phyloP scores from a whole-genome alignment of 1,140 invertebrate genomes.

The Arion vulgaris region DNA sequence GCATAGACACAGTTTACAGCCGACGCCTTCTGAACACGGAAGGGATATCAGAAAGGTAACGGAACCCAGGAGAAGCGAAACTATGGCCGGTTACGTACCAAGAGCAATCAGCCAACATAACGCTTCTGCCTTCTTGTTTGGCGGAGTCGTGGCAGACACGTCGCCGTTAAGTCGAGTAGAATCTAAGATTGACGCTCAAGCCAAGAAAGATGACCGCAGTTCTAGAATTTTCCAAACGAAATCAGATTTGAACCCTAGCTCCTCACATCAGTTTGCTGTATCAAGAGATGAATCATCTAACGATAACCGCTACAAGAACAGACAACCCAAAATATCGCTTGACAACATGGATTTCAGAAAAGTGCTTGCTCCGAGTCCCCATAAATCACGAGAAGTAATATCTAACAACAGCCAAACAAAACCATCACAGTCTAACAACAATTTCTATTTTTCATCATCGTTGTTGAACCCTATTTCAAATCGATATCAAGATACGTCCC shows the following conservation, averaged over 20 bases:
- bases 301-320: too few species aligned
- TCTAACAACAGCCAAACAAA: background rate
- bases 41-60: too few species aligned
- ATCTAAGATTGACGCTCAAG: background rate
- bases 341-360: too few species aligned
- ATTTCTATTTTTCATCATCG: background rate
- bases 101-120: background rate
- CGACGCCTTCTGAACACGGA: background rate
- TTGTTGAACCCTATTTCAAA: background rate
- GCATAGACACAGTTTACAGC: background rate
- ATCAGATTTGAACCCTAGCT: too few species aligned
- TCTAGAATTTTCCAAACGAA: too few species aligned
- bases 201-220: too few species aligned
- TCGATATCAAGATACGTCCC: background rate
- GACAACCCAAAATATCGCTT: too few species aligned
- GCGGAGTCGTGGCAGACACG: background rate
- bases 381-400: too few species aligned
- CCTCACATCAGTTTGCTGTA: too few species aligned
- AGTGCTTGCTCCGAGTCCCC: background rate
- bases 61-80: background rate
- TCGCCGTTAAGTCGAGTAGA: background rate
- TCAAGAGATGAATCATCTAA: too few species aligned
- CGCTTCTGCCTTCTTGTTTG: background rate
- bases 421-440: background rate
- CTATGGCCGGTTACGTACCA: background rate